Percentiles rank a stretch among this genome's conserved stretches.
Evolutionary conservation across 2,888 invertebrate genomes (phyloP).

Genomic region (Bellardia pandia): DNA sequence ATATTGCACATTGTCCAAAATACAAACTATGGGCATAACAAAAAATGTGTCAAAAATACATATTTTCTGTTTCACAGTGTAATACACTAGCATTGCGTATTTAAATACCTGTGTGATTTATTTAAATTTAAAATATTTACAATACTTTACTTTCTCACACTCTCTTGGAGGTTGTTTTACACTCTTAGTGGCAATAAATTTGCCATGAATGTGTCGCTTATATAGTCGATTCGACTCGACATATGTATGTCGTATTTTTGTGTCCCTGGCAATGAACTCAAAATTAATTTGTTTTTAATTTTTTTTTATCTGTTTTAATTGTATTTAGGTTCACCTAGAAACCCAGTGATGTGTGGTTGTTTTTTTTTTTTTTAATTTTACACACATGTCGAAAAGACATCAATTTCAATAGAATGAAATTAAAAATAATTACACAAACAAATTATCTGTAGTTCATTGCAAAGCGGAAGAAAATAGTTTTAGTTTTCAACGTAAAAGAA

Average conservation of each 20-base stretch:
- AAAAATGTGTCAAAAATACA: background rate
- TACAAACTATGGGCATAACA: too few relatives aligned
- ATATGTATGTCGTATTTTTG: conserved; percentile 32
- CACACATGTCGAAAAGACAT: conserved; percentile 55
- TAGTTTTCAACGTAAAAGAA: background rate
- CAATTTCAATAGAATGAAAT: conserved; percentile 36
- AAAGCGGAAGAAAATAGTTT: conserved; percentile 53
- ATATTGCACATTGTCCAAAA: too few relatives aligned
- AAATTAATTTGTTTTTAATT: conserved; percentile 48
- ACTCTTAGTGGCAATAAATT: conserved; percentile 16
- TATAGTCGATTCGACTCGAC: background rate
- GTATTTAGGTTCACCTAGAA: conserved; percentile 59
- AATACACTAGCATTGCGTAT: background rate
- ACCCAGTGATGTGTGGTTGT: conserved; percentile 30
- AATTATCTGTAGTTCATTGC: conserved; percentile 31
- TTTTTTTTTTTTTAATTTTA: conserved; percentile 12
- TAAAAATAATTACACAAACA: background rate
- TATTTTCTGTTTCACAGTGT: background rate
- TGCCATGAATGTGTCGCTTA: conserved; percentile 41
- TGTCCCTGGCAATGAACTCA: conserved; percentile 69
- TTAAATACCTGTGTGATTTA: conserved; percentile 31
- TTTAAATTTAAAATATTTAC: background rate
- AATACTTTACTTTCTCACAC: background rate
- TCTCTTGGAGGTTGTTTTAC: background rate
- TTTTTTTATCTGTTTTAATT: conserved; percentile 11